Evolutionary conservation across 1,140 invertebrate genomes (phyloP), one percentile per base, ranked within the genome.

Genomic region (Acromyrmex heyeri): DNA sequence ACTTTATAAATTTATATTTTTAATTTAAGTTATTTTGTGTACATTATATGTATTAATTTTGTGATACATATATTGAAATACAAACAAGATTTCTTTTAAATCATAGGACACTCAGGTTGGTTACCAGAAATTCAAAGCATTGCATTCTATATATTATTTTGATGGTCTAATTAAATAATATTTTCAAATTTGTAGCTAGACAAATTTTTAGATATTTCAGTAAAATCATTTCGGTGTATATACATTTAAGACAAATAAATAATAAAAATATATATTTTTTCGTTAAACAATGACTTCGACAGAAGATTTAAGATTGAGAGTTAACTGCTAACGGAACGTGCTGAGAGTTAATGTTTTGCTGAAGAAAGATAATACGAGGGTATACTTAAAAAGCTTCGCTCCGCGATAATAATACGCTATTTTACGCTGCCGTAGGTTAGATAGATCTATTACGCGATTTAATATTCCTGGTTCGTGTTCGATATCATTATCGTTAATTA

Each of bases 401-500:
- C 6, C 18, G 16, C 18, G 7, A 48, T 27, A 30, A 8, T 78
- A 14, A 76, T 61, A 59, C 21, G 34, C 34, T 61, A 61, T 44
- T 59, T 59, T 44, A 44, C 18, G n/a, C 4, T 27, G 27, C 6
- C n/a, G 50, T 38, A 38, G 38, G 21, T 69, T 34, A 59, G 55
- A 75, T 59, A 16, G 27, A 59, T 16, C 38, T 48, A 24, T 69
- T 48, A 50, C 12, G 24, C 14, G 50, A 75, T 61, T 61, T 61
- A 44, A 44, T 59, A 59, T 44, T 75, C 14, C 14, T 38, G 34
- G 10, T 59, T 59, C n/a, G 12, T 24, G 21, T 44, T 61, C n/a
- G 72, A 24, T 44, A 75, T 75, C n/a, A 75, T 59, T 75, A 57
- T 34, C 30, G n/a, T 38, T 57, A 73, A 59, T 61, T 75, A 34